These are phyloP conservation scores for Cartodere bifasciata DNA, from an alignment of 2,888 invertebrate species.

Conservation along the genomic window DNA sequence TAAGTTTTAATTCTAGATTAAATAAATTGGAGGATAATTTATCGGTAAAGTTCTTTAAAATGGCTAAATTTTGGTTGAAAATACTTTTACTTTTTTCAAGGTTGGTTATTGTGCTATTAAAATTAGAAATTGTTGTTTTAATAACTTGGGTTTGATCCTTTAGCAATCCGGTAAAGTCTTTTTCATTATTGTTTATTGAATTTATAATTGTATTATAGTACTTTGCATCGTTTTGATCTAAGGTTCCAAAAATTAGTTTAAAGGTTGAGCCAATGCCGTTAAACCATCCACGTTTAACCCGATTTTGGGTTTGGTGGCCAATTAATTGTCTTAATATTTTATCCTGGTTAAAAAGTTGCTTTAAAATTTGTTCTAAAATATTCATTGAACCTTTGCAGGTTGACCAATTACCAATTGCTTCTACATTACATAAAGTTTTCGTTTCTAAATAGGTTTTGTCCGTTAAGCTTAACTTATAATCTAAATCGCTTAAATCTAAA, in stretches of 20 bases:
- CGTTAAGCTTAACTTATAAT: neutral
- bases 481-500: neutral
- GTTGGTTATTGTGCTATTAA: constrained; percentile 12
- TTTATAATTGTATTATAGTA: constrained; percentile 8
- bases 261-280: constrained; percentile 13
- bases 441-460: neutral
- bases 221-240: constrained; percentile 12
- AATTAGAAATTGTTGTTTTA: constrained; percentile 13
- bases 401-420: neutral
- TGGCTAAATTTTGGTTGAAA: neutral
- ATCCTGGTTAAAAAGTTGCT: constrained; percentile 5
- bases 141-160: constrained; percentile 15
- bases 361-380: neutral
- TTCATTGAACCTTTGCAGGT: neutral
- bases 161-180: constrained; percentile 9
- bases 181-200: constrained; percentile 10
- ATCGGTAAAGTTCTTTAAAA: neutral
- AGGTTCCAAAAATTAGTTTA: constrained; percentile 13
- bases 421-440: neutral
- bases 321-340: constrained; percentile 3
- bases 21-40: constrained; percentile 6
- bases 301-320: neutral
- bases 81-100: constrained; percentile 1
- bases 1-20: constrained; percentile 4
- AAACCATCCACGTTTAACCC: constrained; percentile 13